Evolutionary conservation across 2,888 invertebrate genomes (phyloP), one percentile per base, ranked within the genome.

Genomic region (Acronicta aceris): DNA sequence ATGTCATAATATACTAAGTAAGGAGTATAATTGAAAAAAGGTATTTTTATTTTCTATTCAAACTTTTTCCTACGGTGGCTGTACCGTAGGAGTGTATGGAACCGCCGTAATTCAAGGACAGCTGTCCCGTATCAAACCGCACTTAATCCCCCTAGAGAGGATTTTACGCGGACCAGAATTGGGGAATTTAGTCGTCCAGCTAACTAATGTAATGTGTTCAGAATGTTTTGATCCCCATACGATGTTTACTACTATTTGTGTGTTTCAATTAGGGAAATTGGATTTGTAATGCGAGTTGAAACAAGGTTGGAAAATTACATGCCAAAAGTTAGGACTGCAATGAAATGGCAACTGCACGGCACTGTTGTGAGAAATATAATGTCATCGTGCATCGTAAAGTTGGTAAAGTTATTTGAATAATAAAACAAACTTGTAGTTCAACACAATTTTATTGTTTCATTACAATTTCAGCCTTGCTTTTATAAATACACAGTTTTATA

Each of bases 371-470:
- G 21, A 43, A 43, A 43, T 38, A 38, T n/a, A 25, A 27, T 57
- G 43, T 41, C 12, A 1, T 41, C 66, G 16, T 42, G n/a, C 12
- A 1, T 45, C 63, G 21, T 42, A 16, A 25, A 9, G 5, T 43
- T 25, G n/a, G n/a, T 17, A 4, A 42, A 38, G 40, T 50, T 45
- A 52, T 17, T n/a, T 16, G 55, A 42, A 69, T 70, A 70, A 74
- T 76, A 72, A 78, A 56, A 76, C 75, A 72, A 70, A 47, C 2
- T 16, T 55, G 84, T 80, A 78, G 85, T 90, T 92, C 89, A 90
- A 93, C 94, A 93, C 93, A 93, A 92, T 93, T 94, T 94, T 93
- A 94, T 93, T 94, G 92, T 94, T 90, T 92, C 89, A 92, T 89
- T 93, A 94, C 90, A 93, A 90, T 91, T 83, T 94, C 94, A 94